Evolutionary conservation across 2,113 vertebrate genomes (phyloP).

Genomic region (Andinoacara biseriatus): DNA sequence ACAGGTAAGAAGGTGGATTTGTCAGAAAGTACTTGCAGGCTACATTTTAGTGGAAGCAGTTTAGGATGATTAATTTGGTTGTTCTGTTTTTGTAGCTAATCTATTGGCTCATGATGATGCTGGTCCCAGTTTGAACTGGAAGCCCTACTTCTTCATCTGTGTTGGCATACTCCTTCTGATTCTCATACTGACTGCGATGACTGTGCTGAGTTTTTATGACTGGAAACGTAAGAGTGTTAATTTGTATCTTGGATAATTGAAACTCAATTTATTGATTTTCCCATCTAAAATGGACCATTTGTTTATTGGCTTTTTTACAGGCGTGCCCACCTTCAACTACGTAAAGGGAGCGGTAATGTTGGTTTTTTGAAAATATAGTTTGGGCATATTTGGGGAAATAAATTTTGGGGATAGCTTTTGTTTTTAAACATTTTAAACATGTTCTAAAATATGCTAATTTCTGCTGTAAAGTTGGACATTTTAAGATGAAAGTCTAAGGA

Average conservation of each 20-base stretch:
- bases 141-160: background rate
- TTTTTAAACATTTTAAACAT: too few species aligned
- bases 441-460: too few species aligned
- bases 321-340: background rate
- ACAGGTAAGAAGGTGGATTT: constrained; percentile 8
- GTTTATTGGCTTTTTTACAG: background rate
- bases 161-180: background rate
- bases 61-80: background rate
- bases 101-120: too few species aligned
- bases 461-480: too few species aligned
- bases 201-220: background rate
- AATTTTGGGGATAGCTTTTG: too few species aligned
- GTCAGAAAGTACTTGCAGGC: background rate
- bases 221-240: constrained; percentile 22
- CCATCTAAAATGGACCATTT: background rate
- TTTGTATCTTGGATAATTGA: background rate
- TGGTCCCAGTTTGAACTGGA: too few species aligned
- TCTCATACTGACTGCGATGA: background rate
- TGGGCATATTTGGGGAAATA: too few species aligned
- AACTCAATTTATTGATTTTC: background rate
- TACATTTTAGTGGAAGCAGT: background rate
- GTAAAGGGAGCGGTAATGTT: constrained; percentile 23
- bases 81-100: background rate
- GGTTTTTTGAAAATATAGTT: background rate
- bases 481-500: too few species aligned